These are phyloP conservation scores for Pedetes capensis DNA, from an alignment of 2,113 vertebrate genomes.

Conservation along the genomic window DNA sequence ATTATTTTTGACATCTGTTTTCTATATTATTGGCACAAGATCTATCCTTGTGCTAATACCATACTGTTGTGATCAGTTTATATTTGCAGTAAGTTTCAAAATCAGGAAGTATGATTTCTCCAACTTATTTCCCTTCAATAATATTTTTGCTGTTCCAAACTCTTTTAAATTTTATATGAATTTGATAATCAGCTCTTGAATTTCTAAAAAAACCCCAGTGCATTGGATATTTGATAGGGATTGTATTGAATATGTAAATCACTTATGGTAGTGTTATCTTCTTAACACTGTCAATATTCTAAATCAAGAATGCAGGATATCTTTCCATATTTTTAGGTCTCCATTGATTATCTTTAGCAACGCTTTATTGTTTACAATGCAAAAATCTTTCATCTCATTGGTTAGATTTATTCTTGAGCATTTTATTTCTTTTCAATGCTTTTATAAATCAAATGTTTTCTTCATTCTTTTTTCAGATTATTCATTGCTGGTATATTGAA, in stretches of 20 bases:
- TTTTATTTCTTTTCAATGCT: too few species aligned
- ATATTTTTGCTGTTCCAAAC: not conserved
- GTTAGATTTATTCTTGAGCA: too few species aligned
- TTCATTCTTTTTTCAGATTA: too few species aligned
- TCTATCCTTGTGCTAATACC: not conserved
- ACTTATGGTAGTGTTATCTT: not conserved
- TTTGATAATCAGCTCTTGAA: too few species aligned
- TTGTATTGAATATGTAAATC: not conserved
- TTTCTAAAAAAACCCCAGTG: not conserved
- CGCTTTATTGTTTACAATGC: too few species aligned
- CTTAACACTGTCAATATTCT: not conserved
- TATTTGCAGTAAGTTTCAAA: not conserved
- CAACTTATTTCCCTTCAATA: not conserved
- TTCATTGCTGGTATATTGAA: too few species aligned
- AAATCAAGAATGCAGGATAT: not conserved
- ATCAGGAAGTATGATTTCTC: not conserved
- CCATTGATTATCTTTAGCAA: not conserved
- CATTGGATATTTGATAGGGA: not conserved
- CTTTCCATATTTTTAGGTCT: not conserved
- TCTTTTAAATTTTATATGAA: not conserved
- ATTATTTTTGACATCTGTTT: not conserved
- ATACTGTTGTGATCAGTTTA: not conserved
- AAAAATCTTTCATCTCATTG: too few species aligned
- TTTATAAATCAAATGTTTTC: too few species aligned
- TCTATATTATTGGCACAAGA: not conserved